These are phyloP conservation scores for Borostomias antarcticus DNA, from an alignment of 2,797 vertebrate species.

Conservation along the genomic window DNA sequence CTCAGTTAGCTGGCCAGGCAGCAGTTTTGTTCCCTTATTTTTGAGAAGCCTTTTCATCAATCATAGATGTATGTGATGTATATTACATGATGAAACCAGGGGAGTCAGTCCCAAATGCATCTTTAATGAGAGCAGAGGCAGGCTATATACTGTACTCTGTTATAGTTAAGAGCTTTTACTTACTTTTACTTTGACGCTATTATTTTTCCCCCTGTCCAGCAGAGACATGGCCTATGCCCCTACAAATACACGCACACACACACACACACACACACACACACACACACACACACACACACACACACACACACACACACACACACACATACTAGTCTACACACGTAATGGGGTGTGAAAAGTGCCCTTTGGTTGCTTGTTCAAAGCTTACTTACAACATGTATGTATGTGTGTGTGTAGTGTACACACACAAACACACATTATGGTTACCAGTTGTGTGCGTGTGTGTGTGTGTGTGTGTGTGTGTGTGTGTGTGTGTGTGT, in stretches of 20 bases:
- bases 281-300: conserved; percentile 12
- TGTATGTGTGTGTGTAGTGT: background rate
- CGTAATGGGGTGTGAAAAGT: too few relatives aligned
- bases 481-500: background rate
- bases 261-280: conserved; percentile 2
- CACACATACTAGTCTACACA: conserved; percentile 6
- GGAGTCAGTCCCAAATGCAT: conserved; percentile 69
- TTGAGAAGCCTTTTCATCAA: conserved; percentile 70
- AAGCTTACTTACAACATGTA: background rate
- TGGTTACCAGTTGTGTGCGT: background rate
- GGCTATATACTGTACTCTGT: conserved; percentile 39
- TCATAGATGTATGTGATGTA: conserved; percentile 71
- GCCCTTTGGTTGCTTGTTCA: too few relatives aligned
- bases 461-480: conserved; percentile 11
- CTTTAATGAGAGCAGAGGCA: conserved; percentile 65
- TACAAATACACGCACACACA: too few relatives aligned
- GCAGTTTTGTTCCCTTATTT: conserved; percentile 72
- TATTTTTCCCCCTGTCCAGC: too few relatives aligned
- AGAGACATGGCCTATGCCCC: too few relatives aligned
- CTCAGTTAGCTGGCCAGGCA: conserved; percentile 37
- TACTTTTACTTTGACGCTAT: too few relatives aligned
- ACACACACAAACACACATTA: conserved; percentile 4
- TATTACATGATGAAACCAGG: conserved; percentile 73
- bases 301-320: conserved; percentile 8
- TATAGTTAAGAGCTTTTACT: too few relatives aligned